Evolutionary conservation across 2,888 invertebrate species (phyloP).

Genomic region (Ctena decussata): DNA sequence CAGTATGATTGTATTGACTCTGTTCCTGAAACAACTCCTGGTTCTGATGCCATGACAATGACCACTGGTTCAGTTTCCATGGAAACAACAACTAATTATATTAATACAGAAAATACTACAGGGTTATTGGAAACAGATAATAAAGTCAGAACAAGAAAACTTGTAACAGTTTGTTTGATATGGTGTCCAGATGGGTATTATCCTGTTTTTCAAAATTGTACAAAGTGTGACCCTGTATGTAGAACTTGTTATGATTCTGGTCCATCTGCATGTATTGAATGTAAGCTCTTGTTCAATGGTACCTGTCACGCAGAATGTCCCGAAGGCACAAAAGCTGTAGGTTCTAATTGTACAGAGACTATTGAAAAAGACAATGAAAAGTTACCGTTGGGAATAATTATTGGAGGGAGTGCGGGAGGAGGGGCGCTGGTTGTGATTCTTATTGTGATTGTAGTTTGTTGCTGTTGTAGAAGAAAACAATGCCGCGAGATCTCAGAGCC

Average conservation of each 20-base stretch:
- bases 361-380: not conserved
- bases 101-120: not conserved
- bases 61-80: not conserved
- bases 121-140: not conserved
- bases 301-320: not conserved
- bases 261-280: not conserved
- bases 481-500: not conserved
- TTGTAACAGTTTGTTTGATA: not conserved
- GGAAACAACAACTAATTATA: not conserved
- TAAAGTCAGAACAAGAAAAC: not conserved
- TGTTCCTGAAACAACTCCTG: not conserved
- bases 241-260: constrained; percentile 1
- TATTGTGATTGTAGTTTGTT: constrained; percentile 1
- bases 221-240: not conserved
- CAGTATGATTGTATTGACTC: not conserved
- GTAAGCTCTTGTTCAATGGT: constrained; percentile 1
- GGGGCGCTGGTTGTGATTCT: constrained; percentile 8
- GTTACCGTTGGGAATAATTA: not conserved
- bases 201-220: not conserved
- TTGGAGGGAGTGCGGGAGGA: constrained; percentile 16
- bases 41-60: not conserved
- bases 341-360: not conserved
- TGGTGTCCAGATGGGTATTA: not conserved
- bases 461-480: not conserved
- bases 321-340: not conserved